phyloP scores from a whole-genome alignment of 2,113 vertebrate genomes.

The Caloenas nicobarica region DNA sequence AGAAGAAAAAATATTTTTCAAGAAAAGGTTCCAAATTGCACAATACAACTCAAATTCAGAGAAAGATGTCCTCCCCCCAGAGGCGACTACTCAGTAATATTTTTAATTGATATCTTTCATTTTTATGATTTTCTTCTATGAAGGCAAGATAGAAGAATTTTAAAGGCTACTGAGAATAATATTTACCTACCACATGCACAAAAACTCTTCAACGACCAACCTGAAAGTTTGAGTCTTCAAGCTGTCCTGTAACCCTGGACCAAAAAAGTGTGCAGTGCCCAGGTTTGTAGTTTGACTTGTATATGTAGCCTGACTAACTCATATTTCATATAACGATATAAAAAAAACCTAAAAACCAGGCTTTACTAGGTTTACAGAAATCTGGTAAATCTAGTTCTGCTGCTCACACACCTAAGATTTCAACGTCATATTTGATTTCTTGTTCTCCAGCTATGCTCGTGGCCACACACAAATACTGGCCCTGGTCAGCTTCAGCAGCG shows the following conservation, averaged over 20 bases:
- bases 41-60: background rate
- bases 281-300: background rate
- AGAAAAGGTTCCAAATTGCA: background rate
- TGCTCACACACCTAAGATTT: slow-evolving; percentile 85
- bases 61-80: background rate
- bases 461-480: slow-evolving; percentile 90
- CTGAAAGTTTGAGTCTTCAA: background rate
- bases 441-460: slow-evolving; percentile 92
- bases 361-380: background rate
- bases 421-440: slow-evolving; percentile 89
- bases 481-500: slow-evolving; percentile 73
- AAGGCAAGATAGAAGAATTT: background rate
- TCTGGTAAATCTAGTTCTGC: background rate
- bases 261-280: background rate
- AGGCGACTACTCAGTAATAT: background rate
- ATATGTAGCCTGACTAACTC: background rate
- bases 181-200: background rate
- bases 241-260: background rate
- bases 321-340: background rate
- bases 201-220: background rate
- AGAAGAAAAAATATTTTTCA: background rate
- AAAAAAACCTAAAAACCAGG: background rate
- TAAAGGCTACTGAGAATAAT: background rate
- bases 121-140: background rate
- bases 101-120: background rate